Evolutionary conservation across 2,888 invertebrate species (phyloP), one percentile per base, ranked within the genome.

Genomic region (Drosophila macrothrix): DNA sequence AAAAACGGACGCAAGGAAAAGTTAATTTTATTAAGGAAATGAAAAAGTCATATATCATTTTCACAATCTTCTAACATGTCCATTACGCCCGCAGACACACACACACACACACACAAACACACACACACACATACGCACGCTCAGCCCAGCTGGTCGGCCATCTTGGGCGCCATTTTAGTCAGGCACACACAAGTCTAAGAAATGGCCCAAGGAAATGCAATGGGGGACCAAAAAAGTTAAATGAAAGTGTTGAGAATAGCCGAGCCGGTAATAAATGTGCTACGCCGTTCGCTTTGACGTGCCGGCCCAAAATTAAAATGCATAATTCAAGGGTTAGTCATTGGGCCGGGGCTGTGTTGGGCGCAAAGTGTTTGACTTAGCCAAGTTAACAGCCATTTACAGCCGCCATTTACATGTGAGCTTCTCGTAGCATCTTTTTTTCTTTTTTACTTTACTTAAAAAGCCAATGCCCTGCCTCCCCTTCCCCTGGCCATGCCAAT

Each of bases 11-110:
- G 49, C 61, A 63, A 73, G 86, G 74, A 75, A 88, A 88, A 88
- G 83, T 88, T 88, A 88, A 88, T 88, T 88, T 88, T 87, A 88
- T 88, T 88, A 88, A 88, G 87, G 87, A 88, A 88, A 88, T 88
- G 87, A 88, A 87, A 88, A 88, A 87, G 87, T 85, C 87, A 88
- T 88, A 88, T 87, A 88, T 88, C 87, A 88, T 88, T 88, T 86
- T 86, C 84, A 79, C 83, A 82, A 88, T 74, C 87, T 82, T 84
- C 85, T 85, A 85, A 85, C 85, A 85, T 88, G 88, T 88, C 87
- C 88, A 88, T 86, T 88, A 88, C 85, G 87, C 82, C 85, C 75
- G 74, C 73, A 76, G 76, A 31, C 73, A 41, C 55, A 66, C 63
- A 43, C 46, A 10, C 66, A 19, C 67, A 31, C 61, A 29, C 46